Evolutionary conservation across 2,797 vertebrate species (phyloP), one percentile per base, ranked within the genome.

Genomic region (Phalanger gymnotis): DNA sequence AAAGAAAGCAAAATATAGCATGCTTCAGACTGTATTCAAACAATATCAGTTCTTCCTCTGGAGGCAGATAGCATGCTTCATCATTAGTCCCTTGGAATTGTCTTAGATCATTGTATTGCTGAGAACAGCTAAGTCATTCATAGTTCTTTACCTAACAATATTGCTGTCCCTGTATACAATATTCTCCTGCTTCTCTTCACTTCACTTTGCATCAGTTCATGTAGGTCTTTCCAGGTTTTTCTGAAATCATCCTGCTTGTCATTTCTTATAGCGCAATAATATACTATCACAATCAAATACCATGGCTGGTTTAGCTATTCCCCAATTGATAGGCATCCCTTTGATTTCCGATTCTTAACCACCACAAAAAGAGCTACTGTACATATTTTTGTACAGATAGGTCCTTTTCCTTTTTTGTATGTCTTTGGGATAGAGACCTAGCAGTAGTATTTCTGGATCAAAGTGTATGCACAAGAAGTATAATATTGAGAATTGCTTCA

Each of bases 401-500:
- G 0, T 73, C 34, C 61, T 73, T 73, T 73, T 7, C 61, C 16
- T n/a, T 73, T 73, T 6, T 9, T 73, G 30, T 4, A 7, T 40
- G 14, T n/a, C 34, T 73, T 73, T 73, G 5, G 16, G 16, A 22
- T n/a, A 66, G 2, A 66, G 34, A 66, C 31, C 16, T 40, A 40
- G 5, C n/a, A 40, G 61, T 22, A 16, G 13, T 73, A 73, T 73
- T 73, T 14, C 34, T 73, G 14, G 34, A 40, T 73, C 34, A 22
- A 73, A 73, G n/a, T 0, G 6, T 66, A 66, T 16, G 14, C 13
- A 34, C 5, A 66, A 81, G 5, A 25, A 97, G 98, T 97, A 25
- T 25, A 25, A 66, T 66, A 95, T 96, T 94, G 87, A 47, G 57
- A 96, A 58, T 96, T 95, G 92, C 40, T 96, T 97, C 47, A 93